phyloP scores from a whole-genome alignment of 2,888 invertebrate species.

The Campopleginae sp. region DNA sequence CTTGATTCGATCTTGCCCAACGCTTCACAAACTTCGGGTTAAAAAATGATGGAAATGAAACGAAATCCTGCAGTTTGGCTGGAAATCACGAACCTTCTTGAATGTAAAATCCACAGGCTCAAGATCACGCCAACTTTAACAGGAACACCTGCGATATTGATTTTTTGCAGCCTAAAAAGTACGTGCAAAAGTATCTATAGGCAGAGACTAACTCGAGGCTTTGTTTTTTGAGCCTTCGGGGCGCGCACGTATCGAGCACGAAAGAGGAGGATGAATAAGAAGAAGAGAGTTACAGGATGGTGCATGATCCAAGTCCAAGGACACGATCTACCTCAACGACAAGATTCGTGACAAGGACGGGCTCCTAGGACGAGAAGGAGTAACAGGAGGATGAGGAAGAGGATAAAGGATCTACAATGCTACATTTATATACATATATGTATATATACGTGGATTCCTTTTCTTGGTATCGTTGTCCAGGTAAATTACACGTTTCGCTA shows the following conservation, averaged over 20 bases:
- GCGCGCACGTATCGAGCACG: constrained; percentile 32
- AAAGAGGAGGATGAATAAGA: constrained; percentile 49
- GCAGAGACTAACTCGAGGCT: neutral
- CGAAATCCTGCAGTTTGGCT: neutral
- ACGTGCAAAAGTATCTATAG: neutral
- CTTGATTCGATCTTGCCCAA: neutral
- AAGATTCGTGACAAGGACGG: constrained; percentile 75
- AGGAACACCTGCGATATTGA: neutral
- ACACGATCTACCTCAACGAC: constrained; percentile 76
- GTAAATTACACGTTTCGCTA: constrained; percentile 65
- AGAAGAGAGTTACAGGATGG: constrained; percentile 66
- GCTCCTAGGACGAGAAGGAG: constrained; percentile 57
- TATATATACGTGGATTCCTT: constrained; percentile 34
- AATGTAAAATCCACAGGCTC: neutral
- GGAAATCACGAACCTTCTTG: neutral
- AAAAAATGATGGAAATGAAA: neutral
- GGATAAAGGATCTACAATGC: constrained; percentile 55
- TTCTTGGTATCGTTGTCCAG: constrained; percentile 63
- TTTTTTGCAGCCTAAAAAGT: neutral
- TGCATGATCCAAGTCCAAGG: constrained; percentile 74
- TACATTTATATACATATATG: constrained; percentile 12
- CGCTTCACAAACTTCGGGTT: neutral
- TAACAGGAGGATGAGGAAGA: constrained; percentile 61
- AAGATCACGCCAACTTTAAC: neutral
- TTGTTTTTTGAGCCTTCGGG: neutral